These are phyloP conservation scores for Aphidius gifuensis DNA, from an alignment of 1,140 invertebrate genomes.

Conservation along the genomic window DNA sequence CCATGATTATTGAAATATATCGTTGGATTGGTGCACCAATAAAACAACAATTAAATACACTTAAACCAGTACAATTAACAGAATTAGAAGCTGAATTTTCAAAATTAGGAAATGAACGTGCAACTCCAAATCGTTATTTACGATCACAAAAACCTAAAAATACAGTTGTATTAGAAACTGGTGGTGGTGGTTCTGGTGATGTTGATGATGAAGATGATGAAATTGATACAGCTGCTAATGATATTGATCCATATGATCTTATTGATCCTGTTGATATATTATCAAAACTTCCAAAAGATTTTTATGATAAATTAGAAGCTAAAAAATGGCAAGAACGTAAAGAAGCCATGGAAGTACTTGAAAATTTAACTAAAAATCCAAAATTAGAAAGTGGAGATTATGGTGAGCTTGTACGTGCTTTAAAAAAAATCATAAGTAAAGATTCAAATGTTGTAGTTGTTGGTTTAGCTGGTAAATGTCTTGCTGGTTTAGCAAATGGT, in stretches of 20 bases:
- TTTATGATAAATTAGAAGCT: constrained; percentile 91
- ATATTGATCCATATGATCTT: constrained; percentile 88
- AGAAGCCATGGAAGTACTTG: constrained; percentile 80
- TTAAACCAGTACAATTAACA: constrained; percentile 86
- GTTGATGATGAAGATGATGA: constrained; percentile 59
- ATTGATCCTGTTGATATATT: constrained; percentile 90
- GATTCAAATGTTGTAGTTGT: constrained; percentile 95
- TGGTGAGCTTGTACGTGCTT: constrained; percentile 78
- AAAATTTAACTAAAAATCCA: constrained; percentile 76
- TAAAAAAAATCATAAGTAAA: constrained; percentile 91
- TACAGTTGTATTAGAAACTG: constrained; percentile 59
- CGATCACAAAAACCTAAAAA: constrained; percentile 84
- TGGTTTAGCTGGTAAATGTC: constrained; percentile 79
- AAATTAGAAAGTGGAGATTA: constrained; percentile 91
- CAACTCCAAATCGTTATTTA: constrained; percentile 74
- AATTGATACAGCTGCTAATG: constrained; percentile 60
- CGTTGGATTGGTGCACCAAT: constrained; percentile 86
- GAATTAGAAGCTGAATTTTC: constrained; percentile 89
- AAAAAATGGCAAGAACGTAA: constrained; percentile 98
- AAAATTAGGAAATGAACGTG: constrained; percentile 65
- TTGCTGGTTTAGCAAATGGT: constrained; percentile 79
- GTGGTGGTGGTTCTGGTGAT: constrained; percentile 52
- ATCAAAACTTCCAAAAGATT: constrained; percentile 90
- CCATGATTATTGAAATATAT: constrained; percentile 86
- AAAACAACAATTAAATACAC: constrained; percentile 78